These are phyloP conservation scores for Eupithecia tripunctaria DNA, from an alignment of 2,888 invertebrate species.

Conservation along the genomic window DNA sequence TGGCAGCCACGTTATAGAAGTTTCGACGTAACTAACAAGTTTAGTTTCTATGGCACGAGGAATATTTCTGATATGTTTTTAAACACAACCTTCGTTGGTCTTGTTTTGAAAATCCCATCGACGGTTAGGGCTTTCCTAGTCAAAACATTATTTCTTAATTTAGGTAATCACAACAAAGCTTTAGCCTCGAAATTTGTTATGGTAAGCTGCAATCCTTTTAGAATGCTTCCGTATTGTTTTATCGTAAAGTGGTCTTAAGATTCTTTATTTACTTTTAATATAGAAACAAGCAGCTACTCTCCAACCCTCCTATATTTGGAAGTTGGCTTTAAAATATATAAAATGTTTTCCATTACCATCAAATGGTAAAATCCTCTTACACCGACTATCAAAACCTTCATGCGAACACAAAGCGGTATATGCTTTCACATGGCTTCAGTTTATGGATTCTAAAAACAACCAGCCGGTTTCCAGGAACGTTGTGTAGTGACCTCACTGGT, in stretches of 20 bases:
- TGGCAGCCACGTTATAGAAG: background rate
- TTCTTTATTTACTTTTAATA: background rate
- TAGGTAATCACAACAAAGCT: background rate
- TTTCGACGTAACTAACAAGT: background rate
- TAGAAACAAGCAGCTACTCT: background rate
- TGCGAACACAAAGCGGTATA: conserved; percentile 10
- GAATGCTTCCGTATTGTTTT: conserved; percentile 4
- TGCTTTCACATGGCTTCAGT: conserved; percentile 24
- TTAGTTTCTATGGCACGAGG: too few relatives aligned
- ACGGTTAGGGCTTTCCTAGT: background rate
- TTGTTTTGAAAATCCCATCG: background rate
- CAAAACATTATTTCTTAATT: background rate
- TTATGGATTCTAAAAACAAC: conserved; percentile 27
- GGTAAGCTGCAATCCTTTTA: conserved; percentile 7
- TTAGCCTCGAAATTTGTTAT: conserved; percentile 10
- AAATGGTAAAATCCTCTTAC: background rate
- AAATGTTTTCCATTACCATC: background rate
- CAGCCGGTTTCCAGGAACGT: conserved; percentile 17
- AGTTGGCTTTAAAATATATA: background rate
- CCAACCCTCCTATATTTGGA: background rate
- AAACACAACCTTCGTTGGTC: background rate
- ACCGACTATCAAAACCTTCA: background rate
- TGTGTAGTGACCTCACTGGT: conserved; percentile 21
- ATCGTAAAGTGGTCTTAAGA: background rate
- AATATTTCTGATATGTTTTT: background rate